Evolutionary conservation across 2,888 invertebrate genomes (phyloP).

Genomic region (Spisula solida): DNA sequence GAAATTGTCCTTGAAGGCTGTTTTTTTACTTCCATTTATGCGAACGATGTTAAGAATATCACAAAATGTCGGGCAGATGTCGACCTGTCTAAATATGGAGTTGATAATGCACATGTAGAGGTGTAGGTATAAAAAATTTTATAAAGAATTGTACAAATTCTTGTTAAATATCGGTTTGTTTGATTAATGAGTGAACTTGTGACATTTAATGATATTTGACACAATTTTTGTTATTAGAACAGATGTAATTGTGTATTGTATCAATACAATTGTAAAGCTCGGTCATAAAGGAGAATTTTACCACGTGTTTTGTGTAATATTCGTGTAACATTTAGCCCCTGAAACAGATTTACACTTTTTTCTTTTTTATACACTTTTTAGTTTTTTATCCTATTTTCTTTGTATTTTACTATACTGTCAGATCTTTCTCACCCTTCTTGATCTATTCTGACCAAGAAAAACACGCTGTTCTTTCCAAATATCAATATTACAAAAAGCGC

Average conservation of each 20-base stretch:
- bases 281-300: too few species aligned
- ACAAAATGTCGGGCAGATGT: neutral
- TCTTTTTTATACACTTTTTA: too few species aligned
- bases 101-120: neutral
- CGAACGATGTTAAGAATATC: neutral
- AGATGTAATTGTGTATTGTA: neutral
- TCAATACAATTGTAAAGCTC: neutral
- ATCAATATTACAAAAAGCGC: too few species aligned
- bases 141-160: neutral
- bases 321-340: too few species aligned
- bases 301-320: too few species aligned
- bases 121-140: neutral
- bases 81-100: neutral
- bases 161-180: neutral
- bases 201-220: conserved; percentile 7
- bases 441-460: too few species aligned
- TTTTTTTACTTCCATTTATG: too few species aligned
- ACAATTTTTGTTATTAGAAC: neutral
- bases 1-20: too few species aligned
- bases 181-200: neutral
- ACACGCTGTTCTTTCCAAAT: too few species aligned
- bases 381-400: too few species aligned
- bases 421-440: too few species aligned
- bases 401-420: neutral
- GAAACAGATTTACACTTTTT: too few species aligned